Conservation (phyloP, 2,797 vertebrate species). For the Chrysolophus pictus region DNA sequence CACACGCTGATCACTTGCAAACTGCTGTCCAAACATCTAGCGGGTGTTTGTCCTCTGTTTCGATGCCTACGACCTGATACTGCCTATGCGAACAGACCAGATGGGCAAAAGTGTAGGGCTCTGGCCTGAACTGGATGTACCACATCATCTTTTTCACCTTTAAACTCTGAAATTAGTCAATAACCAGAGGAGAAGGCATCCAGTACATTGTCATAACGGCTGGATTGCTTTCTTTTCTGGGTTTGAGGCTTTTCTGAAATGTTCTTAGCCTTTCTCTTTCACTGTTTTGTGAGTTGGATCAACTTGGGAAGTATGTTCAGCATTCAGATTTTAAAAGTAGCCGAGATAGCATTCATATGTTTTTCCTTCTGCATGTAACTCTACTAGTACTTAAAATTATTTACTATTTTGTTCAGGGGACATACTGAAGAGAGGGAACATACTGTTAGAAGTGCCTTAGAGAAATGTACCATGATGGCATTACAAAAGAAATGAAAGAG, state of each 20-base stretch:
- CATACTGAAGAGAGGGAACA: background rate
- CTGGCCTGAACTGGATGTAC: background rate
- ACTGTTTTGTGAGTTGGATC: background rate
- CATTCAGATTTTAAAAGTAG: background rate
- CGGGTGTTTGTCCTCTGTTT: background rate
- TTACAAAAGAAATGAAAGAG: background rate
- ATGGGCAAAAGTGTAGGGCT: rapidly evolving
- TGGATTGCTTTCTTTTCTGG: background rate
- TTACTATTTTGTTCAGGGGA: background rate
- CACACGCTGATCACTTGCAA: background rate
- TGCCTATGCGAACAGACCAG: background rate
- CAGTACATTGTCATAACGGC: background rate
- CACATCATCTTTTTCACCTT: background rate
- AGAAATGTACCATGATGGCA: background rate
- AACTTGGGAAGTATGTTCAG: background rate
- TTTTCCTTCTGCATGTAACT: background rate
- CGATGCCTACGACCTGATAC: background rate
- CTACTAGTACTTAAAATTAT: background rate
- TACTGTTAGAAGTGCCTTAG: background rate
- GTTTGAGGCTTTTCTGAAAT: background rate
- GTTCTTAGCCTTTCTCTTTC: background rate
- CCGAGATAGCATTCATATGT: background rate
- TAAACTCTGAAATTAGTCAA: rapidly evolving
- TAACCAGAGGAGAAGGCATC: background rate
- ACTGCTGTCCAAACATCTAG: background rate